phyloP scores from a whole-genome alignment of 1,140 invertebrate genomes.

The Mycetomoellerius zeteki region DNA sequence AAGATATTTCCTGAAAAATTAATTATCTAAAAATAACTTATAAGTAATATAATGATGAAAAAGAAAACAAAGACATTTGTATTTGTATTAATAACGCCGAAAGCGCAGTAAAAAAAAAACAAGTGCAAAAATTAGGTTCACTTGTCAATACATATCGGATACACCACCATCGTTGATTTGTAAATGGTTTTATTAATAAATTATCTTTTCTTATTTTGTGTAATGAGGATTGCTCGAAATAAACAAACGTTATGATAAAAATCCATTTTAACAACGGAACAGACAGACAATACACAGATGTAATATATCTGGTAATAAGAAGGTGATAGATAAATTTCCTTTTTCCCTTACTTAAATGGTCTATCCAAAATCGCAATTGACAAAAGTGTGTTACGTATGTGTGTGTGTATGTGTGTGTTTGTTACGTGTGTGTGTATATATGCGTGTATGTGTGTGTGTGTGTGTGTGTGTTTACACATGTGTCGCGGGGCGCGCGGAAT shows the following conservation, averaged over 20 bases:
- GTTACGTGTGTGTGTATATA: slow-evolving; percentile 50
- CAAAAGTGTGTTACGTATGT: slow-evolving; percentile 79
- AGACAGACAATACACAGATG: slow-evolving; percentile 83
- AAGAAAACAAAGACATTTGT: not conserved
- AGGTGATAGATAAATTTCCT: slow-evolving; percentile 78
- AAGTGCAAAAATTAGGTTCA: slow-evolving; percentile 28
- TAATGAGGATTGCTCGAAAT: slow-evolving; percentile 85
- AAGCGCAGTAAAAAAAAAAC: slow-evolving; percentile 7
- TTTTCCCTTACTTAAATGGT: slow-evolving; percentile 80
- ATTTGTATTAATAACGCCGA: not conserved
- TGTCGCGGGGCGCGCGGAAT: slow-evolving; percentile 84
- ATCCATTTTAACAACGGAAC: slow-evolving; percentile 85
- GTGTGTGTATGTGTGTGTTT: slow-evolving; percentile 41
- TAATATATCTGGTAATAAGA: slow-evolving; percentile 83
- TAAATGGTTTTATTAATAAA: slow-evolving; percentile 87
- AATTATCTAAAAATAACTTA: slow-evolving; percentile 26
- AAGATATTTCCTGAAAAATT: slow-evolving; percentile 7
- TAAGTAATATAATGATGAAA: not conserved
- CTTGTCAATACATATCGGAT: slow-evolving; percentile 43
- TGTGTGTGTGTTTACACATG: slow-evolving; percentile 70
- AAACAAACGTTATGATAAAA: slow-evolving; percentile 86
- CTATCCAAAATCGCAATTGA: slow-evolving; percentile 86
- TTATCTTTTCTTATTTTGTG: slow-evolving; percentile 85
- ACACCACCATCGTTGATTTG: slow-evolving; percentile 81
- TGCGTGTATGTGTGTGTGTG: slow-evolving; percentile 22